Conservation (phyloP, 2,888 invertebrate species). For the Malacosoma neustria region DNA sequence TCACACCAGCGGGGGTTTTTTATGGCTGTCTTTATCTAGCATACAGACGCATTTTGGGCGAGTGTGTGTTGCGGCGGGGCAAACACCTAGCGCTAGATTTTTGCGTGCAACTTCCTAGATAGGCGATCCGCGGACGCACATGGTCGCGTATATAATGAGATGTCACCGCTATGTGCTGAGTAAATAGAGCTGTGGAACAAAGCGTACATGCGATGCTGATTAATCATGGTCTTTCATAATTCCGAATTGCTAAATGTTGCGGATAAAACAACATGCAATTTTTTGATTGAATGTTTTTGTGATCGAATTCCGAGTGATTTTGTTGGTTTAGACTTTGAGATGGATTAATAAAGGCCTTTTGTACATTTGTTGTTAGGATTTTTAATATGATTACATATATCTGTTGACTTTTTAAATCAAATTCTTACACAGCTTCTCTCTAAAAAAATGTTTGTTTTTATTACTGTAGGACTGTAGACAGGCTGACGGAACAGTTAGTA, state of each 20-base stretch:
- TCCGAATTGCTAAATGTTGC: constrained; percentile 18
- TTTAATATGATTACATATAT: no score
- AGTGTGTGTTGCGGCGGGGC: constrained; percentile 35
- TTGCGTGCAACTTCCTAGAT: constrained; percentile 70
- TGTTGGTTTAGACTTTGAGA: no score
- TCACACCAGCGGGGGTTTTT: constrained; percentile 71
- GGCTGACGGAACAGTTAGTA: no score
- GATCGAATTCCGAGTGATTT: no score
- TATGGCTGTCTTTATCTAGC: constrained; percentile 69
- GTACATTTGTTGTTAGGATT: no score
- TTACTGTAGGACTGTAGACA: no score
- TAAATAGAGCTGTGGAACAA: constrained; percentile 63
- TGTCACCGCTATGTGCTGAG: constrained; percentile 54
- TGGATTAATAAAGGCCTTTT: no score
- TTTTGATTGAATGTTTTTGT: not conserved
- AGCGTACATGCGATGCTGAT: constrained; percentile 55
- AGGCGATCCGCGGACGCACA: constrained; percentile 40
- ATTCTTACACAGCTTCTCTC: no score
- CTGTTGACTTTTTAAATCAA: no score
- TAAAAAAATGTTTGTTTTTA: no score
- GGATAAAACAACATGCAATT: constrained; percentile 17
- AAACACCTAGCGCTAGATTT: constrained; percentile 69
- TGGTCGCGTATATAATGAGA: constrained; percentile 61
- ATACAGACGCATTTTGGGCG: constrained; percentile 48
- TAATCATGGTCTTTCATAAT: constrained; percentile 61